Evolutionary conservation across 2,113 vertebrate genomes (phyloP).

Genomic region (Larimichthys polyactis): DNA sequence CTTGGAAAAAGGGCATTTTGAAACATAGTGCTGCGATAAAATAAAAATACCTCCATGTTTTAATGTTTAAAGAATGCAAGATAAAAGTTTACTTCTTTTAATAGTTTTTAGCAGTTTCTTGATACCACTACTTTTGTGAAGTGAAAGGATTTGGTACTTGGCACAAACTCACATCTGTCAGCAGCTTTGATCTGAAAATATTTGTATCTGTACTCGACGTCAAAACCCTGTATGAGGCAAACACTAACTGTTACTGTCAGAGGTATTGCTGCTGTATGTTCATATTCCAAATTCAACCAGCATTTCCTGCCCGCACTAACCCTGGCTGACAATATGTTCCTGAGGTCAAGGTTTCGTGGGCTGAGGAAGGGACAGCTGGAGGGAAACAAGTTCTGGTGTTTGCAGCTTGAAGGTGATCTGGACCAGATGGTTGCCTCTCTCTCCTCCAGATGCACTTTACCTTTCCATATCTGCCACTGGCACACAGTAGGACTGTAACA

Average conservation of each 20-base stretch:
- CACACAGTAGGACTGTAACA: conserved; percentile 53
- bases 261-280: not conserved
- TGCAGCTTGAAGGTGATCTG: conserved; percentile 72
- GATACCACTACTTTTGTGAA: not conserved
- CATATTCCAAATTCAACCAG: conserved; percentile 15
- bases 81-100: not conserved
- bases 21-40: not conserved
- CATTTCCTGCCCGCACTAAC: conserved; percentile 13
- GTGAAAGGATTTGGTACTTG: not conserved
- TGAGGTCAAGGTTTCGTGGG: conserved; percentile 15
- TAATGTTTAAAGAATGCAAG: not conserved
- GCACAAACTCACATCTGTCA: conserved; percentile 16
- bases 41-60: not conserved
- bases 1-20: too few species aligned
- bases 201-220: conserved; percentile 7
- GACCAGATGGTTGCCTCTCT: conserved; percentile 64
- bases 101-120: not conserved
- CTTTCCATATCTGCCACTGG: conserved; percentile 56
- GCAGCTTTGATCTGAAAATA: conserved; percentile 26
- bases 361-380: conserved; percentile 26
- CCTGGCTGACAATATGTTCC: conserved; percentile 26
- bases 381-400: conserved; percentile 17
- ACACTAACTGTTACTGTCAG: conserved; percentile 3
- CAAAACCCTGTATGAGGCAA: conserved; percentile 1
- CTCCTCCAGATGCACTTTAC: conserved; percentile 69